Percentiles rank a stretch among this genome's conserved stretches.
Conservation (phyloP, 2,888 invertebrate species). For the Stomorhina lunata region DNA sequence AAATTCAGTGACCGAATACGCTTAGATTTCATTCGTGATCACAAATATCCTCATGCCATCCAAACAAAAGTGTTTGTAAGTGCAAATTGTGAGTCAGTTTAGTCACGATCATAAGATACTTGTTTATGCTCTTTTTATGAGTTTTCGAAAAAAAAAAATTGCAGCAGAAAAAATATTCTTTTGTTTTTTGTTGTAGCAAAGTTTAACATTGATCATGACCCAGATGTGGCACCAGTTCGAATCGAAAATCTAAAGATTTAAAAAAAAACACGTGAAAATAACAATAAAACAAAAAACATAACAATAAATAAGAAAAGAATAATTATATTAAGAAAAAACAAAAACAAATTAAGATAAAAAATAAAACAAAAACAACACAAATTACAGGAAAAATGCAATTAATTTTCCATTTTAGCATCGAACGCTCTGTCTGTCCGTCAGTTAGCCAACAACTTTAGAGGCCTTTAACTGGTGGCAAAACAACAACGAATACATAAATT, state of each 20-base stretch:
- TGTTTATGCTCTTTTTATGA: constrained; percentile 22
- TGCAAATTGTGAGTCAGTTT: constrained; percentile 26
- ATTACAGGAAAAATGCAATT: constrained; percentile 64
- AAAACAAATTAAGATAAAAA: constrained; percentile 40
- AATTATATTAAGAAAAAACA: not conserved
- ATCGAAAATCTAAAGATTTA: constrained; percentile 33
- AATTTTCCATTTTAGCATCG: constrained; percentile 58
- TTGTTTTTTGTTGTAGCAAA: not conserved
- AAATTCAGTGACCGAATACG: no score
- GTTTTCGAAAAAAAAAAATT: not conserved
- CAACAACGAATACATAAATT: constrained; percentile 49
- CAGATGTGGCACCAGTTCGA: constrained; percentile 52
- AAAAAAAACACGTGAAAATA: constrained; percentile 35
- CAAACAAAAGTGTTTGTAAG: not conserved
- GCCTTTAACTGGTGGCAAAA: constrained; percentile 37
- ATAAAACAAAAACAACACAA: constrained; percentile 28
- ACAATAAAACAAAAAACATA: constrained; percentile 3
- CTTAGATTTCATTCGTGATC: not conserved
- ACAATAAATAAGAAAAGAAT: constrained; percentile 6
- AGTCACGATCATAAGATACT: constrained; percentile 38
- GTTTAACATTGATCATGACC: constrained; percentile 68
- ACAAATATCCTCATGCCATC: not conserved
- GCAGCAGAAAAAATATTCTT: constrained; percentile 14
- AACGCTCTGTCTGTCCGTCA: not conserved
- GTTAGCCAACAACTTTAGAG: constrained; percentile 35